Percentiles rank a stretch among this genome's conserved stretches.
These are phyloP conservation scores for Ceratina japonica DNA, from an alignment of 1,140 invertebrate species.

Conservation along the genomic window DNA sequence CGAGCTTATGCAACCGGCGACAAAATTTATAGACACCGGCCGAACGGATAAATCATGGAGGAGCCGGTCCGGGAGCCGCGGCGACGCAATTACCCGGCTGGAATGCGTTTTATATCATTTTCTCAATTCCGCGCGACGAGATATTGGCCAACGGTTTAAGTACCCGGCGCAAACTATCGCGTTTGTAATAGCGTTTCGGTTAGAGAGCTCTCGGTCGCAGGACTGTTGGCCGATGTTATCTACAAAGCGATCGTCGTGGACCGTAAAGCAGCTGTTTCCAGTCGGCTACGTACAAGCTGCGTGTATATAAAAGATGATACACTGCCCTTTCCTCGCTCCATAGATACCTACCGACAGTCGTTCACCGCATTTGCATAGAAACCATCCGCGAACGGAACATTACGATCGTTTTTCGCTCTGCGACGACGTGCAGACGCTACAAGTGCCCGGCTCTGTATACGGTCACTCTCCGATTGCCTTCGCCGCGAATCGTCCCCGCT, in stretches of 20 bases:
- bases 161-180: constrained; percentile 3
- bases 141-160: constrained; percentile 33
- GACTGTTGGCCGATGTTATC: constrained; percentile 46
- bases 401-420: constrained; percentile 56
- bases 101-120: constrained; percentile 47
- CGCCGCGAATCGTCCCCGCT: no score
- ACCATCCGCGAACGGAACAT: constrained; percentile 56
- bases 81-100: constrained; percentile 34
- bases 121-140: constrained; percentile 44
- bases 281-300: neutral
- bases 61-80: constrained; percentile 2
- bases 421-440: constrained; percentile 11
- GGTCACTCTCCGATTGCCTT: constrained; percentile 6
- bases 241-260: constrained; percentile 41
- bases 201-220: constrained; percentile 15
- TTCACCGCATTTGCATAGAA: constrained; percentile 62
- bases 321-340: constrained; percentile 40
- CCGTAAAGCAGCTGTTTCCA: constrained; percentile 47
- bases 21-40: constrained; percentile 27
- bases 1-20: constrained; percentile 25
- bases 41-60: constrained; percentile 40
- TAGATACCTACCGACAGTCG: constrained; percentile 55
- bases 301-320: constrained; percentile 56
- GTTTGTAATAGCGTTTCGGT: constrained; percentile 54
- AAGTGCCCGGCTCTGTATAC: constrained; percentile 7